Evolutionary conservation across 2,113 vertebrate species (phyloP).

Genomic region (Python bivittatus): DNA sequence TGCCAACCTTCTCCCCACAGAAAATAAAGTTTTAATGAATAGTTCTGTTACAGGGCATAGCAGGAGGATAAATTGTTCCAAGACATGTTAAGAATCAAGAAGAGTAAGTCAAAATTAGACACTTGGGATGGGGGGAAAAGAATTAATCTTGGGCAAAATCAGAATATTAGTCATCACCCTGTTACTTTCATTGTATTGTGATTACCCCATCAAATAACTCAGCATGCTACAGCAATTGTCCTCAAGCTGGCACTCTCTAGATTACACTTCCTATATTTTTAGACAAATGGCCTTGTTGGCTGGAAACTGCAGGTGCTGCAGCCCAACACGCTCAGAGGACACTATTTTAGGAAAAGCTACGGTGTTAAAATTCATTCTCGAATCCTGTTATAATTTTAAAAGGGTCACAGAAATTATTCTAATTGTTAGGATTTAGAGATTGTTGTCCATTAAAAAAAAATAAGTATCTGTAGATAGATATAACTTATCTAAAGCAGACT

Average conservation of each 20-base stretch:
- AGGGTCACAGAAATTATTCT: not conserved
- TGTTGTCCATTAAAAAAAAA: not conserved
- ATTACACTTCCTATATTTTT: not conserved
- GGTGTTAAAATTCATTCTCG: not conserved
- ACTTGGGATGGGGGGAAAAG: not conserved
- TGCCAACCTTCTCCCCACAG: not conserved
- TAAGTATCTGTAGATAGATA: not conserved
- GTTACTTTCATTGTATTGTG: not conserved
- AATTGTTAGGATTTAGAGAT: not conserved
- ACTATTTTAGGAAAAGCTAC: not conserved
- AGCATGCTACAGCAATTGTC: not conserved
- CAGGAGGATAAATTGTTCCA: not conserved
- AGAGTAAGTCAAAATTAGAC: not conserved
- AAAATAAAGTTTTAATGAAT: constrained; percentile 41
- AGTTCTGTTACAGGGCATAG: constrained; percentile 28
- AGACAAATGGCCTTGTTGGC: not conserved
- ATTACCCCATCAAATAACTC: not conserved
- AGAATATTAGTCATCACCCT: not conserved
- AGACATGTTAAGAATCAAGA: not conserved
- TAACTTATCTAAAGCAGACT: not conserved
- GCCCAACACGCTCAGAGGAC: not conserved
- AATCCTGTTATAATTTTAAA: not conserved
- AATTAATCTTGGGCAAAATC: not conserved
- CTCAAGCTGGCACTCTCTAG: not conserved
- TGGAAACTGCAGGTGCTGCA: not conserved